These are phyloP conservation scores for Pristionchus japonicus DNA, from an alignment of 2,888 invertebrate species.

Conservation along the genomic window DNA sequence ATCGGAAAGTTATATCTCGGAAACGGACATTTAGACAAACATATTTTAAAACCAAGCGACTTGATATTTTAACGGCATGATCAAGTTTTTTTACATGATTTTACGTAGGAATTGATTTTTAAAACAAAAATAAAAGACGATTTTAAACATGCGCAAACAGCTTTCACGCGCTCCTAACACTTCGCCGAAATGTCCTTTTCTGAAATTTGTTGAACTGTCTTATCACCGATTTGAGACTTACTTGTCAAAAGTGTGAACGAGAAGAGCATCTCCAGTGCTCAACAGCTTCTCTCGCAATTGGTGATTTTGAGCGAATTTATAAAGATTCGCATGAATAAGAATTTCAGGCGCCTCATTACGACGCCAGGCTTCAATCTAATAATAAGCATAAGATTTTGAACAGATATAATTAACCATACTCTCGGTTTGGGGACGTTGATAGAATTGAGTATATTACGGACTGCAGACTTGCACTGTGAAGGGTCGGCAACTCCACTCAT, in stretches of 20 bases:
- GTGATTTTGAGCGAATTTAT: conserved; percentile 61
- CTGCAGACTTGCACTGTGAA: conserved; percentile 39
- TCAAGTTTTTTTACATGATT: no score
- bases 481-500: conserved; percentile 36
- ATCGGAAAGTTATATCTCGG: no score
- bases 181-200: no score
- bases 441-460: conserved; percentile 41
- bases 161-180: no score
- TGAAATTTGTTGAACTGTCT: no score
- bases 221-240: conserved; percentile 32
- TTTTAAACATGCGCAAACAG: no score
- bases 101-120: no score
- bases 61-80: no score
- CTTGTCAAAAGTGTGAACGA: conserved; percentile 55
- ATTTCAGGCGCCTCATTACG: conserved; percentile 55
- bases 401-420: background rate
- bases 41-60: no score
- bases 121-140: no score
- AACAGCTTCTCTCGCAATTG: conserved; percentile 52
- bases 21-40: no score
- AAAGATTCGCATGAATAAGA: conserved; percentile 57
- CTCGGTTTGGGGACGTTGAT: background rate
- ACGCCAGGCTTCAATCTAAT: conserved; percentile 61
- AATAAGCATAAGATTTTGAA: background rate
- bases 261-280: conserved; percentile 53